Evolutionary conservation across 2,888 invertebrate species (phyloP), one percentile per base, ranked within the genome.

Genomic region (Tenthredo distinguenda): DNA sequence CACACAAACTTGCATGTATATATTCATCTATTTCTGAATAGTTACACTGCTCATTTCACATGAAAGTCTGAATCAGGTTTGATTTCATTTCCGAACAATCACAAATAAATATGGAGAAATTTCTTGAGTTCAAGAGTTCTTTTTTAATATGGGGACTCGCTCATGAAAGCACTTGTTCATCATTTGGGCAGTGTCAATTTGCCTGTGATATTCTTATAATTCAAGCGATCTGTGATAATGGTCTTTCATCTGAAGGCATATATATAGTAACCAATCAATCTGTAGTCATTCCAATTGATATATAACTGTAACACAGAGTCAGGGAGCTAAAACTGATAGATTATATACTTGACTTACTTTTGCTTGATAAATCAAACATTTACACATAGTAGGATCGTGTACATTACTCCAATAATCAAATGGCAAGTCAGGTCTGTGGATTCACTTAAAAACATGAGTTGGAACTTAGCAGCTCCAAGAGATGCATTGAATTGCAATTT

Each of bases 261-360:
- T 5, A 65, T 65, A 31, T 31, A 65, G 21, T 7, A 58, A 31
- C 26, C 34, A 18, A 34, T 37, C n/a, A 34, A 10, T 71, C 18
- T 40, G n/a, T 10, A 40, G 21, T 40, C 21, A 72, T 43, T 0
- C 9, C 10, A 37, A 72, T 40, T 37, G 2, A 40, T 40, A 40
- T 40, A 72, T 40, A 43, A 21, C 18, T 72, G 2, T 74, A 10
- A 15, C 21, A n/a, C 43, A 40, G 21, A 40, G 21, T 18, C 5
- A n/a, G 0, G 21, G 10, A 43, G 21, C 74, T 7, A 47, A 74
- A 43, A 2, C 10, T 43, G 10, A 31, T 21, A 26, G 43, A 15
- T 43, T 74, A 47, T 34, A 77, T n/a, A 77, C 55, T 55, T 77
- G 77, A 77, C 77, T 77, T 34, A 77, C 77, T 77, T 77, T 9